Evolutionary conservation across 2,888 invertebrate genomes (phyloP).

Genomic region (Temnothorax rugatulus): DNA sequence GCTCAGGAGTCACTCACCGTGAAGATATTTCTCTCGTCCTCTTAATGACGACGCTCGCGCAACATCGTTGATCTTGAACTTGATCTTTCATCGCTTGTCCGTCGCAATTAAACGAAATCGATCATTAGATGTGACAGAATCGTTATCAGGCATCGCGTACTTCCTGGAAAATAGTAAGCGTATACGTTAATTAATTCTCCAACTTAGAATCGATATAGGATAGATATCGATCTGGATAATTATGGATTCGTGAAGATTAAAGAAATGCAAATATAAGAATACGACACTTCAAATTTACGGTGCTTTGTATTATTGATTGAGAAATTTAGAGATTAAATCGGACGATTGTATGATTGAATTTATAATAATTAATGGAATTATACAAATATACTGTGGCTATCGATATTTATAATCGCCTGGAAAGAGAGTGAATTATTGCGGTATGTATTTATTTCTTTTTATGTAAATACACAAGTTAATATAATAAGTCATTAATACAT

Average conservation of each 20-base stretch:
- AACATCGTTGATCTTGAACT: constrained; percentile 72
- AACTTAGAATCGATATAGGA: neutral
- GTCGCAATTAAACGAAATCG: constrained; percentile 34
- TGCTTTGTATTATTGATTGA: neutral
- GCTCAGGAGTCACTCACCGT: constrained; percentile 63
- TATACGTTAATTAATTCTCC: neutral
- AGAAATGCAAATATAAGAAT: neutral
- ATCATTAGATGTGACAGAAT: neutral
- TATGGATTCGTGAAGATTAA: neutral
- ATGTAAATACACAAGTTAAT: too few relatives aligned
- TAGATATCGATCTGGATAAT: neutral
- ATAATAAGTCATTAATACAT: too few relatives aligned
- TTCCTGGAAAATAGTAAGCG: constrained; percentile 58
- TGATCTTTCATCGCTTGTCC: constrained; percentile 59
- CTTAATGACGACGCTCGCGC: constrained; percentile 26
- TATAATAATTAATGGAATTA: constrained; percentile 22
- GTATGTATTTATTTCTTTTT: too few relatives aligned
- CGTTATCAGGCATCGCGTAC: neutral
- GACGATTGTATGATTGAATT: neutral
- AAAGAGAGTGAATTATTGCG: too few relatives aligned
- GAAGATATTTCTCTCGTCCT: constrained; percentile 30
- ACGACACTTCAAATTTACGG: constrained; percentile 4
- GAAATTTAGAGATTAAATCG: neutral
- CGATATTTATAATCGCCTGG: neutral
- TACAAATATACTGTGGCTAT: too few relatives aligned